Evolutionary conservation across 1,140 invertebrate genomes (phyloP).

Genomic region (Ceratina australensis): DNA sequence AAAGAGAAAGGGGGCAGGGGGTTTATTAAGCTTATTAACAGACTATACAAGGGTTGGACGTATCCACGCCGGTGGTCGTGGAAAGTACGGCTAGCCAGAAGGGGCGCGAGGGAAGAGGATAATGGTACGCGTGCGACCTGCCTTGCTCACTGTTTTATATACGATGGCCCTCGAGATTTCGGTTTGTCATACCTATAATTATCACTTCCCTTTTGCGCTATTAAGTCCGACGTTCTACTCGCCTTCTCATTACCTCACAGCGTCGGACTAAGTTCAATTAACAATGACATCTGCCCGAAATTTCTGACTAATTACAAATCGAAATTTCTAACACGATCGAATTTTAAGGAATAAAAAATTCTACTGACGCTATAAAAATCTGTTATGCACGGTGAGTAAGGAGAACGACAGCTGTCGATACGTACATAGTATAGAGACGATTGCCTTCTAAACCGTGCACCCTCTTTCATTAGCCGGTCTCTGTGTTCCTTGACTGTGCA

Average conservation of each 20-base stretch:
- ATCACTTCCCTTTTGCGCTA: constrained; percentile 38
- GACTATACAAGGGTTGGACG: constrained; percentile 60
- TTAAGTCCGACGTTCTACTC: constrained; percentile 20
- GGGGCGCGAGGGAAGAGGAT: constrained; percentile 52
- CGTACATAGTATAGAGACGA: not conserved
- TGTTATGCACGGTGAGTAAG: no score
- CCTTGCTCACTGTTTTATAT: constrained; percentile 49
- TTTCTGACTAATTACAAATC: not conserved
- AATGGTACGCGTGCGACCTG: constrained; percentile 43
- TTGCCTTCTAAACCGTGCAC: not conserved
- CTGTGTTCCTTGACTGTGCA: constrained; percentile 32
- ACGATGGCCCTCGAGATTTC: constrained; percentile 37
- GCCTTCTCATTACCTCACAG: not conserved
- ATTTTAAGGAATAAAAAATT: not conserved
- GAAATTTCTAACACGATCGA: not conserved
- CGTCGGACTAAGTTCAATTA: not conserved
- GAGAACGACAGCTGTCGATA: not conserved
- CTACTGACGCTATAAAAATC: no score
- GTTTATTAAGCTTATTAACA: constrained; percentile 74
- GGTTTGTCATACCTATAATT: constrained; percentile 45
- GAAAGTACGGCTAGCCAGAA: constrained; percentile 57
- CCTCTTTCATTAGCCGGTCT: not conserved
- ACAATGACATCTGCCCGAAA: not conserved
- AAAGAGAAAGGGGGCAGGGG: constrained; percentile 58
- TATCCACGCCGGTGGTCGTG: constrained; percentile 57